Base-by-base conservation (phyloP, 92 coral and sea anemone genomes). In the Epizoanthus scotinus region DNA sequence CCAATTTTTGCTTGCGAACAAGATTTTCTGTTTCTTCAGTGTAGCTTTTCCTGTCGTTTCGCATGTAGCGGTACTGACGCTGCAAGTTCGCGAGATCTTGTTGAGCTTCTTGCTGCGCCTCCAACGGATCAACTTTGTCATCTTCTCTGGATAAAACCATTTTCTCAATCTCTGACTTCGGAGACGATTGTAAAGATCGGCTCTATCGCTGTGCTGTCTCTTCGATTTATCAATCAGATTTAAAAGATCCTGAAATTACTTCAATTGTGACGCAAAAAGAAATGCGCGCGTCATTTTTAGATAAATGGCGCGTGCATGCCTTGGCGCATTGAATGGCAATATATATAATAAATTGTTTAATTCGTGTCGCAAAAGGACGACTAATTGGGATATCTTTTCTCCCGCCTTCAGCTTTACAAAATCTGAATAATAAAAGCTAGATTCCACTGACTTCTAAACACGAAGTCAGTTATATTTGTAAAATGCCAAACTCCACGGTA, bases 1-100 rank as follows among this genome's bases (percentile, higher is more conserved):
- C 82, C 70, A 77, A 83, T 53, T 84, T 90, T 40, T 96, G 99
- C 25, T 94, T 88, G 24, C 96, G 90, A 40, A 96, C 56, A 31
- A 91, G 87, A 67, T 96, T 93, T 71, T 96, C 91, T 20, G 95
- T 84, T 70, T 96, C 96, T 57, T 90, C 93, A 12, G 93, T 89
- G 89, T 93, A 93, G 59, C 79, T 78, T 60, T 86, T 93, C 70
- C 86, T 91, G 77, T 91, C 98, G 66, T 91, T 91, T 80, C 88
- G 86, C 94, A 96, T 81, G 75, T 87, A 89, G 72, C 96, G 91
- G 60, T 93, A 91, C 71, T 91, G 92, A 15, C 94, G 89, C 49
- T 91, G 98, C 19, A 96, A 81, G 49, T 83, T 79, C 19, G 92
- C 89, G 26, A 96, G 86, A 21, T 96, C 99, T 59, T 91, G 94